Evolutionary conservation across 2,113 vertebrate genomes (phyloP), one percentile per base, ranked within the genome.

Genomic region (Dendrocopos noguchii): DNA sequence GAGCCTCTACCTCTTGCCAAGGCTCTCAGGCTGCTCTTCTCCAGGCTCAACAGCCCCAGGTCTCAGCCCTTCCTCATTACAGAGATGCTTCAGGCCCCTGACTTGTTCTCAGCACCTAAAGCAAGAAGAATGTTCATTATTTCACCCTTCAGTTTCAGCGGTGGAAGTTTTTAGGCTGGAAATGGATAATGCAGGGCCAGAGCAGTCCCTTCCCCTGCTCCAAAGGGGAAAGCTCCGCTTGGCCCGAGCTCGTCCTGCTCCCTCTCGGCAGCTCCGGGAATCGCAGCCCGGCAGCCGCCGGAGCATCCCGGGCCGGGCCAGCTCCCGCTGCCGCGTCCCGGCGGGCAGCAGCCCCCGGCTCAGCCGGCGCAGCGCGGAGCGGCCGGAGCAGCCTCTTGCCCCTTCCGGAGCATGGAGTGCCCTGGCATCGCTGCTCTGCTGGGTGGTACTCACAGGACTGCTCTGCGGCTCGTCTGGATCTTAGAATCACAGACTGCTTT

Each of bases 241-340:
- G 73, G 1, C 15, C 47, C 27, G 81, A 15, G 88, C 88, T 94
- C 82, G 39, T 74, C 39, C 16, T 76, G 93, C 93, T 46, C 95
- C 50, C 93, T 95, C 50, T 89, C 50, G 95, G 89, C 83, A 28
- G 50, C 72, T 4, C 10, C 28, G 34, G 64, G 83, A 73, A 93
- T 4, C 7, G 24, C 95, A 94, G 84, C 66, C 47, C 4, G 20
- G 33, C 10, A 15, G n/a, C 25, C 25, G 1, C 57, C 39, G 14
- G 33, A 52, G 53, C 82, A 12, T 6, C 53, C 63, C 8, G 20
- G 34, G 33, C 33, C n/a, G 25, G 29, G 10, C 36, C 36, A 3
- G 52, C 20, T 15, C 33, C 21, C 2, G 36, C 34, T 8, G 36
- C 50, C 36, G 14, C 74, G 10, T 28, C 52, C 25, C 25, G 7